Percentiles rank a stretch among this genome's conserved stretches.
These are phyloP conservation scores for Trichogramma pretiosum DNA, from an alignment of 1,140 invertebrate species.

Conservation along the genomic window DNA sequence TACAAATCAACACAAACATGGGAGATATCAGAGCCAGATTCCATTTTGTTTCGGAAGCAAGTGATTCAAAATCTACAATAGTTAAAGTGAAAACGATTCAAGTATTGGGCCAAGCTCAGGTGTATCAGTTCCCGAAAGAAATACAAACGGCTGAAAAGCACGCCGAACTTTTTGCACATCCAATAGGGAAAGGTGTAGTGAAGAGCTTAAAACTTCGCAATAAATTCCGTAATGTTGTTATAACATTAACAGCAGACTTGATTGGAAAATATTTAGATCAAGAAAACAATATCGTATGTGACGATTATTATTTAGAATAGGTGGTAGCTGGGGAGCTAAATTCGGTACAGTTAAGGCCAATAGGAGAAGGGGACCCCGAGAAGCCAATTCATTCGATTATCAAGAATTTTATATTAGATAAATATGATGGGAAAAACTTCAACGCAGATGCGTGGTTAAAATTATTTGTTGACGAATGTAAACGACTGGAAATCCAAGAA, in stretches of 20 bases:
- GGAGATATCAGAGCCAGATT: conserved; percentile 19
- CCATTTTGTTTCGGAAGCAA: conserved; percentile 12
- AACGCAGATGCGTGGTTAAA: conserved; percentile 12
- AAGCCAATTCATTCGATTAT: background rate
- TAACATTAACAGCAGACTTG: conserved; percentile 3
- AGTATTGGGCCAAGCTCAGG: conserved; percentile 8
- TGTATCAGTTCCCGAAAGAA: conserved; percentile 10
- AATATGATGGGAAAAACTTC: conserved; percentile 10
- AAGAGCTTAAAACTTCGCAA: conserved; percentile 12
- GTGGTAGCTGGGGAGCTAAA: too few relatives aligned
- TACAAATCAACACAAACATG: too few relatives aligned
- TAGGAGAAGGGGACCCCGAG: too few relatives aligned
- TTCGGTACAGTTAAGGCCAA: too few relatives aligned
- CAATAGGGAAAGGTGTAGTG: conserved; percentile 10
- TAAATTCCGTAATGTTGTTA: conserved; percentile 13
- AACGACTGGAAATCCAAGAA: conserved; percentile 8
- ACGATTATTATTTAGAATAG: conserved; percentile 8
- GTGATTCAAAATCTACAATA: conserved; percentile 4
- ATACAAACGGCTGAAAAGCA: conserved; percentile 7
- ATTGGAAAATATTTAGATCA: conserved; percentile 10
- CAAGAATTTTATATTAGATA: conserved; percentile 3
- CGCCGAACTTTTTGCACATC: conserved; percentile 3
- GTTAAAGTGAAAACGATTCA: conserved; percentile 14
- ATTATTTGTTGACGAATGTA: conserved; percentile 14
- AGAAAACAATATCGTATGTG: conserved; percentile 12